Percentiles rank a stretch among this genome's conserved stretches.
These are phyloP conservation scores for Pseudopodoces humilis DNA, from an alignment of 2,113 vertebrate genomes.

Conservation along the genomic window DNA sequence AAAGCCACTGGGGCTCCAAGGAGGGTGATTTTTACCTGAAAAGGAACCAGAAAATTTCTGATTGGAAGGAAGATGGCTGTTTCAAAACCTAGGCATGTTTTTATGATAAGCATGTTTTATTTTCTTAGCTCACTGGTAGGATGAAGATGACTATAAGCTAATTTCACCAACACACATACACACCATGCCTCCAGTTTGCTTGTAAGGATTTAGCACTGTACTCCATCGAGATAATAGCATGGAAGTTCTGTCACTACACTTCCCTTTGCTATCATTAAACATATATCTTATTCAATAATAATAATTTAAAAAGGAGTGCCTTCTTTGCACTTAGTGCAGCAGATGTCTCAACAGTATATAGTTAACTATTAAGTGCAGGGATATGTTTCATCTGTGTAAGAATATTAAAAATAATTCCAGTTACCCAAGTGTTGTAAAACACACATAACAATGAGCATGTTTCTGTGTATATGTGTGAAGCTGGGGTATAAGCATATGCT, in stretches of 20 bases:
- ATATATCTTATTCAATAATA: background rate
- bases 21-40: background rate
- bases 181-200: background rate
- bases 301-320: background rate
- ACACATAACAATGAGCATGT: accelerated
- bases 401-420: background rate
- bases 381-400: background rate
- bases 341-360: background rate
- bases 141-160: background rate
- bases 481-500: background rate
- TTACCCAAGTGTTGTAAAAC: background rate
- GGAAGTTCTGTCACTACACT: background rate
- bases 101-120: background rate
- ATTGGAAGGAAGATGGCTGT: background rate
- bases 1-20: background rate
- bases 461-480: background rate
- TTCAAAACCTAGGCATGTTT: background rate
- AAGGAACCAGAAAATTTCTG: background rate
- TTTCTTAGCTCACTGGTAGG: background rate
- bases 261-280: background rate
- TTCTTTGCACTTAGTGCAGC: background rate
- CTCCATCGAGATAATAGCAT: background rate
- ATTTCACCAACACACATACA: background rate
- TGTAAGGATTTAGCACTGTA: background rate
- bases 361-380: background rate